phyloP scores from a whole-genome alignment of 2,113 vertebrate species.

The Elephantulus edwardii region DNA sequence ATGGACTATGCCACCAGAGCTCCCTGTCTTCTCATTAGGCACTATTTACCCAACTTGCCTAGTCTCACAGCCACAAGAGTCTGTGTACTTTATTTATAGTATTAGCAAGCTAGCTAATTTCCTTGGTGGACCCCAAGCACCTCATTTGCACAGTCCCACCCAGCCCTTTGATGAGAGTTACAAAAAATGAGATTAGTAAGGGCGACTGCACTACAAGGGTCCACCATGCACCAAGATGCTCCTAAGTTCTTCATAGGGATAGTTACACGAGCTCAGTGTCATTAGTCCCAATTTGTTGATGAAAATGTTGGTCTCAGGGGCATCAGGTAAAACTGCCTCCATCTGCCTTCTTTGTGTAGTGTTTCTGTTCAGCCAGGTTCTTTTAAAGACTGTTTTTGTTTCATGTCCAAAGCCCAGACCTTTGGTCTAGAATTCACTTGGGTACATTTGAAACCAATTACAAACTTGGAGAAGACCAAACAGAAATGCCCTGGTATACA shows the following conservation, averaged over 20 bases:
- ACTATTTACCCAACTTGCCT: no score
- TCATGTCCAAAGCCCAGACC: background rate
- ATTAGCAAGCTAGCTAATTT: no score
- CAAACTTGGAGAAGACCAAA: background rate
- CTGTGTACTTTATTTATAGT: no score
- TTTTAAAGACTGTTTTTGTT: background rate
- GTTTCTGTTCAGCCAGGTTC: accelerated
- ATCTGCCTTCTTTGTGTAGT: accelerated
- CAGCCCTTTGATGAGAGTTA: no score
- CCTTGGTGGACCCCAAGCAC: no score
- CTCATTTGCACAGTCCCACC: no score
- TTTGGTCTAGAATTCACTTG: accelerated
- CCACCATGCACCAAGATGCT: accelerated
- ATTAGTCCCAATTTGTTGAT: background rate
- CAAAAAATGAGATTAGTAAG: no score
- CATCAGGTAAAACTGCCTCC: background rate
- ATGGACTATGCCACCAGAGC: no score
- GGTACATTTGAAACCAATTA: accelerated
- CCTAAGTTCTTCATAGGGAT: background rate
- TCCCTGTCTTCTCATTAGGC: no score
- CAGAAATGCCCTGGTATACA: accelerated
- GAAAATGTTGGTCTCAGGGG: background rate
- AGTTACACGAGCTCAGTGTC: background rate
- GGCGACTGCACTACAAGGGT: background rate
- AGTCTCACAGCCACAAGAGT: no score